These are phyloP conservation scores for Nymphalis c-album DNA, from an alignment of 2,888 invertebrate genomes.

Conservation along the genomic window DNA sequence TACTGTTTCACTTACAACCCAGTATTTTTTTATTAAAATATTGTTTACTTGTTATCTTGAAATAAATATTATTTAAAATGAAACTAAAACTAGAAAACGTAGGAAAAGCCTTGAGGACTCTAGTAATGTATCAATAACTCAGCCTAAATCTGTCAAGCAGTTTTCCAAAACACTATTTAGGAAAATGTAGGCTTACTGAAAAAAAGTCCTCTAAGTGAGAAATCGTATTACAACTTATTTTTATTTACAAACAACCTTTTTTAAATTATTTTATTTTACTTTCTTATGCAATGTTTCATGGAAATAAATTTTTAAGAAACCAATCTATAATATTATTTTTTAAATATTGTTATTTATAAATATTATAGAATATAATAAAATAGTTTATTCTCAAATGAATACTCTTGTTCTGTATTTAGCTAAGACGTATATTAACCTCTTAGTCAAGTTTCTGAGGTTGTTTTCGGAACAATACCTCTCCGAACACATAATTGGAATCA, in stretches of 20 bases:
- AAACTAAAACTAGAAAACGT: background rate
- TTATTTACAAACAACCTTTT: too few species aligned
- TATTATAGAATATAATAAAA: background rate
- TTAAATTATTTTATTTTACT: too few species aligned
- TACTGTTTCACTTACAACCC: too few species aligned
- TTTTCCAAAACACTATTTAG: background rate
- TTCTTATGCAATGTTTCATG: too few species aligned
- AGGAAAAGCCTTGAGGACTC: background rate
- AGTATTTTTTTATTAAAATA: too few species aligned
- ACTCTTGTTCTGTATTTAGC: background rate
- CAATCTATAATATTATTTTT: too few species aligned
- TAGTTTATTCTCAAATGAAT: background rate
- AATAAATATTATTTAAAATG: too few species aligned
- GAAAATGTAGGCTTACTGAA: background rate
- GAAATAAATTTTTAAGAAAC: too few species aligned
- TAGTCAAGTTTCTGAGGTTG: constrained; percentile 21
- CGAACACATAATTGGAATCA: constrained; percentile 24
- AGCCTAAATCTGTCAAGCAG: background rate
- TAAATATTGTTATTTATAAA: background rate
- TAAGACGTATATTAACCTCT: constrained; percentile 15
- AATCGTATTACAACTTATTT: too few species aligned
- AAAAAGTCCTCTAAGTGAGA: too few species aligned
- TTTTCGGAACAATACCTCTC: constrained; percentile 27
- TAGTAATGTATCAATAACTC: background rate
- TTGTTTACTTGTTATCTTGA: too few species aligned